Evolutionary conservation across 92 coral and sea anemone species (phyloP), one percentile per base, ranked within the genome.

Genomic region (Micromussa lordhowensis): DNA sequence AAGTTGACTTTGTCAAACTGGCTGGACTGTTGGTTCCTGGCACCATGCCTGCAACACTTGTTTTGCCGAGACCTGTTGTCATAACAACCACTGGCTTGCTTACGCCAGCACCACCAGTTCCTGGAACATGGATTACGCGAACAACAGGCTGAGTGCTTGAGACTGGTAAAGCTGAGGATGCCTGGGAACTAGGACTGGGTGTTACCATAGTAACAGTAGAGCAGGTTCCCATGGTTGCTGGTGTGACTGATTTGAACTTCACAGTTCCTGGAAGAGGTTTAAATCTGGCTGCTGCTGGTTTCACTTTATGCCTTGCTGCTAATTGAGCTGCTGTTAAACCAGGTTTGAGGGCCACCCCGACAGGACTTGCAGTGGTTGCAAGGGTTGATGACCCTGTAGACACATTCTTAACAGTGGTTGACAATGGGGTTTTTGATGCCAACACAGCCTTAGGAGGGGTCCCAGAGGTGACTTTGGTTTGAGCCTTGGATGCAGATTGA

Each of bases 231-330:
- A 93, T 92, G 38, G 96, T 89, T 34, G 91, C 97, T 30, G 98
- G 94, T 34, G 98, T 94, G 79, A 92, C 94, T 30, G 98, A 79
- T 89, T 94, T 96, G 82, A 92, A 91, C 84, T 96, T 96, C 48
- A 98, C 98, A 59, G 98, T 93, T 16, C 98, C 96, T 31, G 98
- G 94, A 28, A 98, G 81, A 36, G 98, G 89, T 83, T 98, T 98
- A 59, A 98, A 96, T 83, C 95, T 82, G 32, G 97, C 89, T 77
- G 95, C 78, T 73, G 90, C 87, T 70, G 93, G 94, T 78, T 96
- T 96, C 14, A 79, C 66, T 85, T 95, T 93, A 34, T 96, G 96
- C 74, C 93, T 93, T 79, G 96, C 87, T 4, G 94, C 94, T 32
- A 95, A 77, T 66, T 95, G 98, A 40, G 95, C 92, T 32, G 93